Evolutionary conservation across 2,113 vertebrate genomes (phyloP), one percentile per base, ranked within the genome.

Genomic region (Cryptomyrus ogoouensis): DNA sequence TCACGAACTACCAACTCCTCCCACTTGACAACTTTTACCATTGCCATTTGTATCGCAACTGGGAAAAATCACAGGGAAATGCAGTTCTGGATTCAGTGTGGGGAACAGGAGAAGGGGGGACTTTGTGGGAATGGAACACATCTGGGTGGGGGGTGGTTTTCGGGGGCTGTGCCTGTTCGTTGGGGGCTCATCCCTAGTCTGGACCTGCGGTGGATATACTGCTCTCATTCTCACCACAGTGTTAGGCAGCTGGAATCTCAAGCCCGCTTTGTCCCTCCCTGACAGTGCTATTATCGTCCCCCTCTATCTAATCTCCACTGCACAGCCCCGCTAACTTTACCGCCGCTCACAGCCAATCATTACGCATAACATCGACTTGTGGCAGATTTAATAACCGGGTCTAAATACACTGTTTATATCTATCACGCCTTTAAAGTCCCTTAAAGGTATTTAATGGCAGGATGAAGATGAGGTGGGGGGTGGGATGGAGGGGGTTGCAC

Each of bases 251-350:
- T 13, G 21, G 80, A 42, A 46, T 12, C 35, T 46, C 24, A 0
- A 84, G 17, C 42, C 39, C 13, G 91, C 49, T 90, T 62, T 90
- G 91, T 92, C 92, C 91, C 84, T 90, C 90, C 91, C 85, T 90
- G 89, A 85, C 1, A 84, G 83, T 21, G 24, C 44, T 46, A 47
- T 2, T 84, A 84, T 47, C 44, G 1, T 0, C 21, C 44, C 39
- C 42, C 83, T n/a, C 83, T 19, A 47, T 84, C 83, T 84, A 47
- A 47, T 84, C 83, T 84, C 8, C 3, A 42, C 83, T 47, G 31
- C 19, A 21, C 39, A 47, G 83, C 83, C 39, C 74, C 17, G 35
- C 13, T 42, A 80, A 80, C 15, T 42, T 80, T 39, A 42, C 35
- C 44, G 21, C 83, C 19, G 44, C 83, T n/a, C 39, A 21, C 85